Conservation (phyloP, 53 echinoderm and acorn worm species). For the Echinometra lucunter region DNA sequence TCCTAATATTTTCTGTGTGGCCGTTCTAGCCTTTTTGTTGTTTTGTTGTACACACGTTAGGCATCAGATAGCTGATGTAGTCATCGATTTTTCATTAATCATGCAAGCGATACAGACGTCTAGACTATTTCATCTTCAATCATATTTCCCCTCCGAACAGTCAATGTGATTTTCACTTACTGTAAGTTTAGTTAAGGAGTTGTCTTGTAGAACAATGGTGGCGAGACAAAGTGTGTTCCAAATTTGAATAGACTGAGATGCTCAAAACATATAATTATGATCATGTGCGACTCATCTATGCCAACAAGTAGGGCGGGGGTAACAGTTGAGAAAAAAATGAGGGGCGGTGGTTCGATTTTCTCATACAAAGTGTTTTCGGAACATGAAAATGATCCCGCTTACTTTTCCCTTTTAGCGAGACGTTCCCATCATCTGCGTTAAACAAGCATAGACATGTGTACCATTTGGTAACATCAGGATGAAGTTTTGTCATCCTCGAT, state of each 20-base stretch:
- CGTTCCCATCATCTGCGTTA: slow-evolving; percentile 49
- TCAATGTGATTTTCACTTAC: not conserved
- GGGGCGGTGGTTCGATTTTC: not conserved
- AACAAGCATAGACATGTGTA: slow-evolving; percentile 64
- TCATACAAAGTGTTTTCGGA: not conserved
- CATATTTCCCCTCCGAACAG: not conserved
- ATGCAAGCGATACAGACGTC: not conserved
- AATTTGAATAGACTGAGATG: not conserved
- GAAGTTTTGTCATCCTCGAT: not conserved
- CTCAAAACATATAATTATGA: not conserved
- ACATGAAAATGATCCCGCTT: not conserved
- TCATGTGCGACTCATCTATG: not conserved
- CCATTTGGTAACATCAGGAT: slow-evolving; percentile 17
- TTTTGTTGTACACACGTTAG: not conserved
- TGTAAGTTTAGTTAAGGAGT: not conserved
- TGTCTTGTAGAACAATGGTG: not conserved
- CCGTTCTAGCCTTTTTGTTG: too few relatives aligned
- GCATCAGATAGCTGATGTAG: not conserved
- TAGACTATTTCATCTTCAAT: not conserved
- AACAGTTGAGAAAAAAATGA: not conserved
- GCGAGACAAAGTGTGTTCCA: slow-evolving; percentile 4
- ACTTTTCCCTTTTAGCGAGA: not conserved
- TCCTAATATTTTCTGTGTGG: too few relatives aligned
- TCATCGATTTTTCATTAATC: not conserved
- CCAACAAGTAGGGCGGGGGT: not conserved